Percentiles rank a stretch among this genome's conserved stretches.
Evolutionary conservation across 2,797 vertebrate species (phyloP).

Genomic region (Sciurus vulgaris): DNA sequence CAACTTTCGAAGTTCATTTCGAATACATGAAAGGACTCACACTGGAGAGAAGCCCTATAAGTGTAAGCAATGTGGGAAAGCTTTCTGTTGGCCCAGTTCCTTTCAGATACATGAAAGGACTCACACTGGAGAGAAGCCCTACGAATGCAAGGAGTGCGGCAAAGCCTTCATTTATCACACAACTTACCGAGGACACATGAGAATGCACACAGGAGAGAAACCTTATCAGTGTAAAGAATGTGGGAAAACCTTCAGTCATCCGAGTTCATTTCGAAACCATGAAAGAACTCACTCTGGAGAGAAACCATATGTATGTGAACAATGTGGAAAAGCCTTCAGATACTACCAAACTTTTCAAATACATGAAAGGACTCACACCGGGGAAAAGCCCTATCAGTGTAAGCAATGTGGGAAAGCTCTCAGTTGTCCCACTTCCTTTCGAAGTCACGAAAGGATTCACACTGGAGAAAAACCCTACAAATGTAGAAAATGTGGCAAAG

Average conservation of each 20-base stretch:
- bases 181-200: constrained; percentile 49
- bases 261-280: constrained; percentile 75
- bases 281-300: constrained; percentile 79
- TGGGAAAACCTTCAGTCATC: constrained; percentile 75
- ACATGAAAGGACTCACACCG: constrained; percentile 76
- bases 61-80: constrained; percentile 75
- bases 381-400: constrained; percentile 78
- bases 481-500: constrained; percentile 79
- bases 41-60: constrained; percentile 73
- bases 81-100: constrained; percentile 66
- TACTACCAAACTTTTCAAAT: constrained; percentile 74
- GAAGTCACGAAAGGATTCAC: constrained; percentile 76
- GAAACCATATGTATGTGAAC: constrained; percentile 82
- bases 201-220: constrained; percentile 46
- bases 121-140: constrained; percentile 76
- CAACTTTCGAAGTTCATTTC: constrained; percentile 66
- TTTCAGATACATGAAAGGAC: constrained; percentile 73
- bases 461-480: constrained; percentile 83
- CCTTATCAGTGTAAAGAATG: constrained; percentile 68
- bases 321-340: constrained; percentile 74
- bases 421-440: constrained; percentile 73
- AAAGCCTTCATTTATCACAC: constrained; percentile 50
- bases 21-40: constrained; percentile 75
- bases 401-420: constrained; percentile 77
- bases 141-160: constrained; percentile 61